Conservation (phyloP, 1,140 invertebrate species). For the Eriocheir sinensis region DNA sequence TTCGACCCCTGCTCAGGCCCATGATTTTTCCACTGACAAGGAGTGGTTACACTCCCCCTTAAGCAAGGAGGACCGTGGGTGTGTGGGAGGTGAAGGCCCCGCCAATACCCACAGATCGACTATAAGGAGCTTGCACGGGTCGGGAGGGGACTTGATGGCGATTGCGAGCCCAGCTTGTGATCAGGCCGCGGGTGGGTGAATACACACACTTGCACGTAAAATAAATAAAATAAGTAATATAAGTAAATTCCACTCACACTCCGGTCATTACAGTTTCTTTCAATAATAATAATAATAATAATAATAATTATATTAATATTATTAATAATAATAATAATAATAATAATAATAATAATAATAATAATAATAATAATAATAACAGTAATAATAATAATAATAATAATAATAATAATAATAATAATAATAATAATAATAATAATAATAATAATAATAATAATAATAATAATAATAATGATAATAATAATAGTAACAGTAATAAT, state of each 20-base stretch:
- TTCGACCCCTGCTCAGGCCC: no score
- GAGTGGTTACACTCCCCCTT: no score
- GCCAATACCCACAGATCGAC: no score
- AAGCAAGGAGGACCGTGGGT: no score
- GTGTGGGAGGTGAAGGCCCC: no score
- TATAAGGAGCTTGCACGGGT: no score
- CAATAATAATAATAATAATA: slow-evolving; percentile 3
- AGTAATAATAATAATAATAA: slow-evolving; percentile 1
- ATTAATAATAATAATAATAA: slow-evolving; percentile 17
- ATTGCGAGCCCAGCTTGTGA: no score
- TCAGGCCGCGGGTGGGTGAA: no score
- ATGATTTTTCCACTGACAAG: no score
- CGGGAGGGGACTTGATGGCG: no score
- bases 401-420: slow-evolving; percentile 23
- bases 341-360: slow-evolving; percentile 20
- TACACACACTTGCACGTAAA: no score
- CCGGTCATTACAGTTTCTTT: background rate
- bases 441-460: slow-evolving; percentile 14
- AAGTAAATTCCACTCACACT: background rate
- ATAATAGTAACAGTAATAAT: slow-evolving; percentile 19
- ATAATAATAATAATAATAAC: slow-evolving; percentile 6
- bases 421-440: slow-evolving; percentile 16
- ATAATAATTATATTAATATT: slow-evolving; percentile 14
- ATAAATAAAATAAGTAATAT: no score
- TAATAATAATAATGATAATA: slow-evolving; percentile 6